phyloP scores from a whole-genome alignment of 2,888 invertebrate genomes.

The Eupithecia vulgata region DNA sequence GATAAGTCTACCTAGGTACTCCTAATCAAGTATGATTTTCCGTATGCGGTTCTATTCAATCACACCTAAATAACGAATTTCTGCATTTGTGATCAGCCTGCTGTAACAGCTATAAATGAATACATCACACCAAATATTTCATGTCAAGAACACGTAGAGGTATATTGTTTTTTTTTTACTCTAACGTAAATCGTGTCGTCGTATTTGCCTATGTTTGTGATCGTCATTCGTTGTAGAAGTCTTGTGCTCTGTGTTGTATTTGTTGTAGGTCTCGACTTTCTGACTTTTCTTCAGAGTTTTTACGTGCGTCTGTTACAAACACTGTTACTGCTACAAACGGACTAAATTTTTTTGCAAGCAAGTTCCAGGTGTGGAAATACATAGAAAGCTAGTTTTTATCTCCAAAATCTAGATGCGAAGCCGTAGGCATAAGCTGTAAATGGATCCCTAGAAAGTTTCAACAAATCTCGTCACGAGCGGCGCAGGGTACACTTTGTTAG shows the following conservation, averaged over 20 bases:
- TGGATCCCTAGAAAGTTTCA: background rate
- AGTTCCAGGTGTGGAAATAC: too few species aligned
- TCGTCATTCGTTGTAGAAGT: too few species aligned
- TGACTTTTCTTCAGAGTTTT: background rate
- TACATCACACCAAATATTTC: background rate
- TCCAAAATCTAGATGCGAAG: background rate
- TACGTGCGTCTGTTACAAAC: background rate
- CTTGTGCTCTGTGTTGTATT: too few species aligned
- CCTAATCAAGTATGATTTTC: background rate
- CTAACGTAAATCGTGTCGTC: too few species aligned
- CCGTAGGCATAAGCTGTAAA: background rate
- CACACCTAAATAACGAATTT: background rate
- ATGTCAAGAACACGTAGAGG: too few species aligned
- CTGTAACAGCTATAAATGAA: background rate
- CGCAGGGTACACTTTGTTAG: slow-evolving; percentile 25
- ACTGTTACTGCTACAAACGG: too few species aligned
- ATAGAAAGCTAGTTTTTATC: too few species aligned
- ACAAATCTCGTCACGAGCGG: slow-evolving; percentile 5
- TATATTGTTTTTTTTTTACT: too few species aligned
- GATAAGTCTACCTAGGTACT: background rate
- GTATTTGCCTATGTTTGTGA: too few species aligned
- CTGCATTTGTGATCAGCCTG: background rate
- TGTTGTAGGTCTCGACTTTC: background rate
- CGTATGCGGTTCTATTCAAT: background rate
- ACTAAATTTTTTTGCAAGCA: too few species aligned